A percentile compares a stretch with the other conserved stretches of the same genome.
Conservation (phyloP, 1,140 invertebrate genomes). For the Neodiprion pinetum region DNA sequence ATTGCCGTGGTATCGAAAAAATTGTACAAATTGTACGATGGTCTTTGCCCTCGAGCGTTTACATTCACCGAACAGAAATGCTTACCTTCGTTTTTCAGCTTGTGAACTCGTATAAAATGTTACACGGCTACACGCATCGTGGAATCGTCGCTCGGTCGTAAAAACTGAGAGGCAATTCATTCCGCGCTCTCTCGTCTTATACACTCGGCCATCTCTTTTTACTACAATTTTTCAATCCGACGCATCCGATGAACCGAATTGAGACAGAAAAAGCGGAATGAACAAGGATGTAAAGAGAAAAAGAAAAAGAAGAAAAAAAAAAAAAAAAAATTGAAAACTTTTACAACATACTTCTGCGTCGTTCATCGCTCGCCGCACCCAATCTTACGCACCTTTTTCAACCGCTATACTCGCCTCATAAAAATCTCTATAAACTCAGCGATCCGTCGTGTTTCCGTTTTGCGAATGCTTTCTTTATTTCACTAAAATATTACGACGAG, state of each 20-base stretch:
- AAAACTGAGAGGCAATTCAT: background rate
- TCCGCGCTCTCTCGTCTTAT: background rate
- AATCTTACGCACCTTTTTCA: background rate
- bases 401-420: background rate
- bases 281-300: background rate
- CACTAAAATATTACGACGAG: too few species aligned
- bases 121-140: too few species aligned
- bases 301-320: background rate
- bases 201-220: background rate
- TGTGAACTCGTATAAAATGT: too few species aligned
- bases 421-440: conserved; percentile 1
- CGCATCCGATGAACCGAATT: background rate
- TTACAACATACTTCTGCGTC: background rate
- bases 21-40: background rate
- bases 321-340: background rate
- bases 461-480: too few species aligned
- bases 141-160: background rate
- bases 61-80: background rate
- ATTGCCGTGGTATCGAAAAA: background rate
- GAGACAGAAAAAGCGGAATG: background rate
- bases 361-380: background rate
- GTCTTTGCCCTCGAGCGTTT: background rate
- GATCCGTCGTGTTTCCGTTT: background rate
- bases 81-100: background rate
- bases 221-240: background rate